Conservation (phyloP, 2,888 invertebrate species). For the Spicauda simplicius region DNA sequence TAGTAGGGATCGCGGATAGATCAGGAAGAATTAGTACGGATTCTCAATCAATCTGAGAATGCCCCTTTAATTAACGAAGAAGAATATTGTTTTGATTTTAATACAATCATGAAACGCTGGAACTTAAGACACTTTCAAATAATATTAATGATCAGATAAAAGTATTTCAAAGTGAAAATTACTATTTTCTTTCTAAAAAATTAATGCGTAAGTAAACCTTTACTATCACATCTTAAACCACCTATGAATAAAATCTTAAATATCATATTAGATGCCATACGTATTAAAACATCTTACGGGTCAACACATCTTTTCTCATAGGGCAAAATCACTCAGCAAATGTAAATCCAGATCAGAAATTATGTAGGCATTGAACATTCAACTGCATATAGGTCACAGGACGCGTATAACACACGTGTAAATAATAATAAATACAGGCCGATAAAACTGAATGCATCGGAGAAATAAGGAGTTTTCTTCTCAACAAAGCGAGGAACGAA, state of each 20-base stretch:
- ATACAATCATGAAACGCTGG: not conserved
- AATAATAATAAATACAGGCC: conserved; percentile 29
- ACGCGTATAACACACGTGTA: conserved; percentile 12
- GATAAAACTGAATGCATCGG: conserved; percentile 34
- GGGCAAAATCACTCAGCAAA: not conserved
- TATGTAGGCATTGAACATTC: not conserved
- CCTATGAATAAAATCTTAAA: too few species aligned
- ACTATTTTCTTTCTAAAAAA: too few species aligned
- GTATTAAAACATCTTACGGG: too few species aligned
- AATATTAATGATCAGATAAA: too few species aligned
- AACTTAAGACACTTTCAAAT: not conserved
- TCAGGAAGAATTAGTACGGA: conserved; percentile 17
- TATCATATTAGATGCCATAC: too few species aligned
- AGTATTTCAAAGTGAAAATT: too few species aligned
- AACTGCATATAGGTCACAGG: conserved; percentile 6
- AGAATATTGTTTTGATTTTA: not conserved
- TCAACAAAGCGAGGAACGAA: conserved; percentile 30
- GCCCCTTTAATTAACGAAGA: not conserved
- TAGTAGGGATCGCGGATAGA: conserved; percentile 10
- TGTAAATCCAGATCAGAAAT: not conserved
- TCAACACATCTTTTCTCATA: not conserved
- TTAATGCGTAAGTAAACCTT: too few species aligned
- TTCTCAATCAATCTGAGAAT: conserved; percentile 9
- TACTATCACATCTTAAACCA: too few species aligned
- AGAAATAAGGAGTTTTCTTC: conserved; percentile 35